Evolutionary conservation across 2,113 vertebrate species (phyloP).

Genomic region (Onychorhynchus coronatus): DNA sequence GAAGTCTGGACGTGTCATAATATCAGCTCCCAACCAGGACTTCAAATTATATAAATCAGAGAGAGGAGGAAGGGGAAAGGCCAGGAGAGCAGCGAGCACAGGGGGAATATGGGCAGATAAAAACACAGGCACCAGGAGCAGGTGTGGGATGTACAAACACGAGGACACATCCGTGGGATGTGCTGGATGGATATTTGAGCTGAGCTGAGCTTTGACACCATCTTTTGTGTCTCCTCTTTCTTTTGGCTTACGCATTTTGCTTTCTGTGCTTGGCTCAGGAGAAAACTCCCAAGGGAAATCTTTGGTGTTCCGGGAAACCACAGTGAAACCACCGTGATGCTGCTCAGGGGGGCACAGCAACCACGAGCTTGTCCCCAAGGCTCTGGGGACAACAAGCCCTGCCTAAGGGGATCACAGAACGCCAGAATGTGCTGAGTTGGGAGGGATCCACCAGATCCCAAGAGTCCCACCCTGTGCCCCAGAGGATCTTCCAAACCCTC

Average conservation of each 20-base stretch:
- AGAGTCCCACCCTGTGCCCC: background rate
- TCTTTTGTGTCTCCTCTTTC: background rate
- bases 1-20: constrained; percentile 65
- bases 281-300: background rate
- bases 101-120: background rate
- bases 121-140: background rate
- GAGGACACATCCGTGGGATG: background rate
- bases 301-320: background rate
- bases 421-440: background rate
- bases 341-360: background rate
- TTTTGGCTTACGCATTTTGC: background rate
- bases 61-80: constrained; percentile 59
- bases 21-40: constrained; percentile 65
- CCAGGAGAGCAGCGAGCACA: background rate
- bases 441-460: background rate
- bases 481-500: background rate
- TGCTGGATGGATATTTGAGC: background rate
- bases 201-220: background rate
- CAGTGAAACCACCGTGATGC: background rate
- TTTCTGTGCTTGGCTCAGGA: fast-evolving
- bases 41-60: constrained; percentile 62
- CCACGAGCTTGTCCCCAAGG: background rate
- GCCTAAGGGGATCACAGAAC: background rate
- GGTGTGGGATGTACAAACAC: background rate
- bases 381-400: background rate